Base-by-base conservation (phyloP, 2,113 vertebrate species). In the Pristiophorus japonicus region DNA sequence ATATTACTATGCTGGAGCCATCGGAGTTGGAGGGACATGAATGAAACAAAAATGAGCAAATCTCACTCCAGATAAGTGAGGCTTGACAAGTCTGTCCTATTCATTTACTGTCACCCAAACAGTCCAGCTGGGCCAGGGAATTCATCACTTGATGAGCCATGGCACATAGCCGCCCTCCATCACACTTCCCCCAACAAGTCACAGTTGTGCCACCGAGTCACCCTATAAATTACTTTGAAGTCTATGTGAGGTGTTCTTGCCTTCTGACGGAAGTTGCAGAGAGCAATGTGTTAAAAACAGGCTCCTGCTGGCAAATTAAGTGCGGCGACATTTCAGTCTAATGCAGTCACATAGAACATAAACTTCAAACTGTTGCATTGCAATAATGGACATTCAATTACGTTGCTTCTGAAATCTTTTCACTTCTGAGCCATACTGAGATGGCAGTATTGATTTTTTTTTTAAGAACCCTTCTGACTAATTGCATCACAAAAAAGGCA, bases 321-420 rank as follows among this genome's bases (percentile, higher is more conserved):
- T 94, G 88, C 45, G 7, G 42, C 70, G 93, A 94, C 93, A 94
- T 94, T 94, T 94, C 42, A 94, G 62, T n/a, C 27, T 51, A 73
- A 94, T 51, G 66, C 93, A 94, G 8, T 51, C 24, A 70, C 4
- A 27, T 70, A n/a, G 93, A 16, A 94, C 93, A 94, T 94, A 94
- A 94, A 94, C 66, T 27, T 47, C 66, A 67, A 67, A 51, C 27
- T 70, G 42, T 51, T 94, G 66, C 45, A 18, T 70, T 70, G 93
- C 14, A 94, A 94, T 70, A 51, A 94, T 65, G 88, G 55, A 11
- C 59, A 38, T 92, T 92, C 59, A 92, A 65, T 92, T 92, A 62
- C 18, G 5, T 92, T 38, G 62, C 34, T n/a, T 92, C 59, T 92
- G 59, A 63, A 92, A 92, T 63, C 59, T 92, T 92, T 92, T 63